Base-by-base conservation (phyloP, 37 sponge, comb jelly and placozoan species). In the Hormiphora californensis region DNA sequence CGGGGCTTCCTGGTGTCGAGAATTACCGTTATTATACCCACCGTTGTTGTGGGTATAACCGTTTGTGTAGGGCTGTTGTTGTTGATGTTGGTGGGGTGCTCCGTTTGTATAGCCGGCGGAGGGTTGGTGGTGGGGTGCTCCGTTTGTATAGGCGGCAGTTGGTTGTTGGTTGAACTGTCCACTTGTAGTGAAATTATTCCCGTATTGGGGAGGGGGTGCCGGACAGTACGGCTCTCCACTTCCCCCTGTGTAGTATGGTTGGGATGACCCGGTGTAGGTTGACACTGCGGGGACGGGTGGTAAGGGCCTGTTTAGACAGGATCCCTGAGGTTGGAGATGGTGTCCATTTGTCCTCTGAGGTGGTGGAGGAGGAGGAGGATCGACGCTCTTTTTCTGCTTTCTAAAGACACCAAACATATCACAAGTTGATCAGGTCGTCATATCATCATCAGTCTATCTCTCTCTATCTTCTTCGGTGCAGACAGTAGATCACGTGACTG, bases 371-470 rank as follows among this genome's bases (percentile, higher is more conserved):
- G 37, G 37, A 32, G 4, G 38, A 38, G 67, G 3, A 15, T 65
- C 35, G 34, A 7, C 35, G 37, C 67, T 65, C 17, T 65, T 33
- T 32, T 65, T 30, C 38, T 34, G 37, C 28, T 65, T 65, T 7
- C 67, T 35, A 38, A 65, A 65, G 3, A 65, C 37, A 28, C 67
- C 67, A 33, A 65, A 65, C 67, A 65, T 65, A n/a, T n/a, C n/a
- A n/a, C n/a, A n/a, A n/a, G n/a, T n/a, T n/a, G n/a, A n/a, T n/a
- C n/a, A n/a, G n/a, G n/a, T n/a, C n/a, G n/a, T n/a, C 61, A 19
- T 30, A 19, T 28, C 61, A 19, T 5, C 61, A 49, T 17, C 53
- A 49, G 15, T 49, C 53, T n/a, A n/a, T n/a, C n/a, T n/a, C n/a
- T n/a, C n/a, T n/a, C n/a, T n/a, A n/a, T n/a, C n/a, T n/a, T n/a